phyloP scores from a whole-genome alignment of 2,888 invertebrate genomes.

The Calameuta idolon region DNA sequence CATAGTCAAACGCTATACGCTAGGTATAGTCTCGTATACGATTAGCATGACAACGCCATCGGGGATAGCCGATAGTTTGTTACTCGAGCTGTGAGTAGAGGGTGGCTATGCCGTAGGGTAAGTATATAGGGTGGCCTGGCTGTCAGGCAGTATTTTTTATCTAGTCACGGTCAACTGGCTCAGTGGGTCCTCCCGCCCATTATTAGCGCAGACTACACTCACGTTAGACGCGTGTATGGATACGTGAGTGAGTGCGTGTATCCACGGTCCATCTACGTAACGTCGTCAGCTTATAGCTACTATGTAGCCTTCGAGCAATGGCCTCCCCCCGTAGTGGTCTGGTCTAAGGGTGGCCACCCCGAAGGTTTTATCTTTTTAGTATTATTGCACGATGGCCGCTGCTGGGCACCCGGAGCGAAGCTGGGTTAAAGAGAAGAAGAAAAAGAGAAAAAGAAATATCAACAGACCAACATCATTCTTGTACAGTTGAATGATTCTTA shows the following conservation, averaged over 20 bases:
- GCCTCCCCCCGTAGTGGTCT: constrained; percentile 40
- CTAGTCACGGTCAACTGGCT: constrained; percentile 68
- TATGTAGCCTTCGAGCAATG: constrained; percentile 49
- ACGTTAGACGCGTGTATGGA: constrained; percentile 18
- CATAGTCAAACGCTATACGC: neutral
- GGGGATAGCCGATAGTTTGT: constrained; percentile 40
- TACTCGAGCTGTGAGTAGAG: constrained; percentile 25
- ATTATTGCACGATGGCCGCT: constrained; percentile 64
- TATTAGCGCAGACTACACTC: constrained; percentile 62
- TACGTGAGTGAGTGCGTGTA: constrained; percentile 15
- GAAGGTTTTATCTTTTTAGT: constrained; percentile 66
- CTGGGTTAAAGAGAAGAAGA: constrained; percentile 19
- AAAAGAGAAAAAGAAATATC: constrained; percentile 17
- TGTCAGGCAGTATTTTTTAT: constrained; percentile 67
- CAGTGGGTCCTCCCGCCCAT: constrained; percentile 61
- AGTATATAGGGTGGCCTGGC: constrained; percentile 38
- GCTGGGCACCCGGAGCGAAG: constrained; percentile 38
- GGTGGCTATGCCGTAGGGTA: constrained; percentile 24
- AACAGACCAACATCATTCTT: neutral
- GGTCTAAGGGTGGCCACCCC: constrained; percentile 50
- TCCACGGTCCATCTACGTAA: constrained; percentile 46
- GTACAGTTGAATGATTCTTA: neutral
- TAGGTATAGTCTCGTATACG: constrained; percentile 29
- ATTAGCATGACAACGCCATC: constrained; percentile 63
- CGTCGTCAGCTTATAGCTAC: constrained; percentile 53